Evolutionary conservation across 2,113 vertebrate species (phyloP), one percentile per base, ranked within the genome.

Genomic region (Thalassarche chlororhynchos): DNA sequence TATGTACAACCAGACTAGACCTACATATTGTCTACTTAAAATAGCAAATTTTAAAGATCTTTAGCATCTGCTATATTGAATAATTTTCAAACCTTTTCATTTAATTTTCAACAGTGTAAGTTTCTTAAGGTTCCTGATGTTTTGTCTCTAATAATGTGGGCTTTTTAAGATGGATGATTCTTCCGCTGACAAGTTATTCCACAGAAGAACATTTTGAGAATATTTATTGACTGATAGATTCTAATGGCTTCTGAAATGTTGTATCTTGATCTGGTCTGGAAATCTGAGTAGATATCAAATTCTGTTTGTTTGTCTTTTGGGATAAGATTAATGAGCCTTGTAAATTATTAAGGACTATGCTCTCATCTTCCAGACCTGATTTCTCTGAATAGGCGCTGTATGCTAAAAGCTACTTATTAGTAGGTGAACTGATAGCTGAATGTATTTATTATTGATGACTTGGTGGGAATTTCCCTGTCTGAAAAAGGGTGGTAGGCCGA

Each of bases 271-370:
- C 95, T 71, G n/a, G 34, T 49, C 62, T 92, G 61, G 87, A 96
- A 95, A 94, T 93, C 57, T 44, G 51, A 84, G 87, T 47, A 84
- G 70, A 18, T 66, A 81, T 6, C 86, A 79, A 64, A 71, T 88
- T 65, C 83, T 68, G 87, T 76, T 93, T 91, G 69, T 87, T 91
- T 96, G 83, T 68, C 91, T 71, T 90, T 68, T 55, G 87, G 82
- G 82, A 78, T 82, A 55, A 95, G 64, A 81, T 90, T 91, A 88
- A 94, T 68, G 76, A 90, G n/a, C 1, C 64, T 84, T 75, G 16
- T 96, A 72, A 97, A 97, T 97, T 95, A 94, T 90, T 95, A 84
- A 96, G 36, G 57, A 36, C 77, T 42, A 8, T 42, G 46, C 58
- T 94, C 51, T 91, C 84, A 80, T 95, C 69, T 87, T 89, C 61